phyloP scores from a whole-genome alignment of 2,797 vertebrate species.

The Babyrousa celebensis region DNA sequence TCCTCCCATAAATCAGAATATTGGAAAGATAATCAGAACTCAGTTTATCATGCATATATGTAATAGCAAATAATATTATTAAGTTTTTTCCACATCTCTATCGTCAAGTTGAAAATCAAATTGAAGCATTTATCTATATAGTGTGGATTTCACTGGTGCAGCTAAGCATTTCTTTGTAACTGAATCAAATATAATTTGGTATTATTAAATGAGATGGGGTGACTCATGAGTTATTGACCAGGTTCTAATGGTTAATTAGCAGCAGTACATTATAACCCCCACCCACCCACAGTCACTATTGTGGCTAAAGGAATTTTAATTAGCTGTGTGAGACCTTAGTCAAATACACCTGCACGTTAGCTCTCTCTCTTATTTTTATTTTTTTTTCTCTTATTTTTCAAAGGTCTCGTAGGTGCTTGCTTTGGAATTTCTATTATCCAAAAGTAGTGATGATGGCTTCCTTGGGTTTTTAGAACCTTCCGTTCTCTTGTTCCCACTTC shows the following conservation, averaged over 20 bases:
- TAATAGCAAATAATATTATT: conserved; percentile 71
- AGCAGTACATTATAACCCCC: conserved; percentile 61
- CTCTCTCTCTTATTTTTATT: not conserved
- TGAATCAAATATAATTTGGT: conserved; percentile 75
- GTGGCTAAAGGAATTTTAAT: conserved; percentile 77
- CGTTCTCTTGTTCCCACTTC: conserved; percentile 63
- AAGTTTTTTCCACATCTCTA: conserved; percentile 55
- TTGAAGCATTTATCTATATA: conserved; percentile 55
- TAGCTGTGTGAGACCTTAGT: conserved; percentile 76
- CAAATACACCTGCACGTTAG: conserved; percentile 69
- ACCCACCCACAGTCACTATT: conserved; percentile 59
- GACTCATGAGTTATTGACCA: conserved; percentile 77
- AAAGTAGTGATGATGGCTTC: conserved; percentile 64
- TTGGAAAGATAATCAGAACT: conserved; percentile 64
- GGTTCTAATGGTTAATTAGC: conserved; percentile 76
- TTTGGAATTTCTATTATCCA: conserved; percentile 63
- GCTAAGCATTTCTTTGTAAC: conserved; percentile 75
- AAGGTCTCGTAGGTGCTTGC: conserved; percentile 63
- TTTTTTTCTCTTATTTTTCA: conserved; percentile 47
- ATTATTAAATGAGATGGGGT: conserved; percentile 63
- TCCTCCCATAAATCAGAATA: conserved; percentile 54
- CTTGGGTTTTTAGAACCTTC: conserved; percentile 60
- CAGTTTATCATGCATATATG: conserved; percentile 30
- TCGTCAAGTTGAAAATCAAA: conserved; percentile 72
- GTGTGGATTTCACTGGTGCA: conserved; percentile 10